phyloP scores from a whole-genome alignment of 2,888 invertebrate species.

The Caenorhabditis macrosperma region DNA sequence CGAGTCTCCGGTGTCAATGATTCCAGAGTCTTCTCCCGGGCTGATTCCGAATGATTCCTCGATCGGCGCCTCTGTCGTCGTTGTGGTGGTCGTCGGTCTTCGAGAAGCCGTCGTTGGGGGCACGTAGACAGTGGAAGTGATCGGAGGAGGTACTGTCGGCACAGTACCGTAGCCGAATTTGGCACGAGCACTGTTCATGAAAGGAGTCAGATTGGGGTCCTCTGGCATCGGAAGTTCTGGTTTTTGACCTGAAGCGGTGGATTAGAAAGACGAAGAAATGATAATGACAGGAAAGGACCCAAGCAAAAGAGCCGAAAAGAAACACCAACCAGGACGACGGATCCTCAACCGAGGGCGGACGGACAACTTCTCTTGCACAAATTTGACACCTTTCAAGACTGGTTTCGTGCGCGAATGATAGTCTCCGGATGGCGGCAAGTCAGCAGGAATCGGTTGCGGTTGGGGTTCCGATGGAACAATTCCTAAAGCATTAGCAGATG shows the following conservation, averaged over 20 bases:
- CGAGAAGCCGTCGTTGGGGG: slow-evolving; percentile 65
- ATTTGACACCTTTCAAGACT: slow-evolving; percentile 68
- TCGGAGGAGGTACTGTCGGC: slow-evolving; percentile 40
- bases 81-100: slow-evolving; percentile 64
- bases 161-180: slow-evolving; percentile 60
- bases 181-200: slow-evolving; percentile 68
- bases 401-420: slow-evolving; percentile 70
- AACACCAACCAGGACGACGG: slow-evolving; percentile 73
- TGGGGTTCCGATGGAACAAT: slow-evolving; percentile 47
- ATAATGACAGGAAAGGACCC: slow-evolving; percentile 8
- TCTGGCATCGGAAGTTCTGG: slow-evolving; percentile 57
- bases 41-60: slow-evolving; percentile 44
- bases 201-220: slow-evolving; percentile 68
- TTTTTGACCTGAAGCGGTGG: slow-evolving; percentile 32
- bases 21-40: slow-evolving; percentile 23
- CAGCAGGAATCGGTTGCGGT: slow-evolving; percentile 53
- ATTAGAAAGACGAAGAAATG: neutral
- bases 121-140: slow-evolving; percentile 47
- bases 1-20: slow-evolving; percentile 34
- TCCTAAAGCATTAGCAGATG: slow-evolving; percentile 42
- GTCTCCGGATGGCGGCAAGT: slow-evolving; percentile 61
- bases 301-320: slow-evolving; percentile 17
- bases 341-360: slow-evolving; percentile 77
- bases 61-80: slow-evolving; percentile 51
- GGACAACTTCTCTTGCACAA: slow-evolving; percentile 74